Evolutionary conservation across 1,140 invertebrate species (phyloP), one percentile per base, ranked within the genome.

Genomic region (Leptoteleia sp.): DNA sequence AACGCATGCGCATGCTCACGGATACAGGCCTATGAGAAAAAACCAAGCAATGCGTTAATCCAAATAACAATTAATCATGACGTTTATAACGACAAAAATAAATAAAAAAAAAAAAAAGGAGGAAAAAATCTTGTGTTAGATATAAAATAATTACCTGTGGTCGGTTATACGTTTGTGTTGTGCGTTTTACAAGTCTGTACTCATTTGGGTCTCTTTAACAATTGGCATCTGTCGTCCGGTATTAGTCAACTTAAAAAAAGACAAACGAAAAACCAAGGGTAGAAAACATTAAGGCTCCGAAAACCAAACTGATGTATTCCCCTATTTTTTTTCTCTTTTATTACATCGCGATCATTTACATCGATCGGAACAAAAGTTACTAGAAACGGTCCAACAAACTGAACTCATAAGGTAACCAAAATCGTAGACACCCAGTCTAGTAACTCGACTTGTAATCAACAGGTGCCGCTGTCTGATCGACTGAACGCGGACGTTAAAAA

Each of bases 201-300:
- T 89, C 85, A 86, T 89, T 85, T 88, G 86, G 81, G 85, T 84
- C 84, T 88, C 86, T 88, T 87, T 88, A 84, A 88, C 83, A 84
- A 83, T 88, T 87, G 86, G 84, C 88, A 84, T 86, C 85, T 87
- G 85, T 83, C 87, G 87, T 88, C 88, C 88, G 82, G 85, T 89
- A 88, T 89, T 89, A 89, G 88, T 89, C 88, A 88, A 89, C 88
- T 88, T 89, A 89, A 89, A 89, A 88, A 88, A 86, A 84, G 84
- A 86, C 84, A 87, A 84, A 86, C 86, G 76, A 86, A 87, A 87
- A 88, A 85, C 83, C 77, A 85, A 87, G 84, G 85, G 73, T 85
- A 79, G 79, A 86, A 87, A 84, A 79, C 75, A 80, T 70, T 42
- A 29, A 64, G 27, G 54, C 76, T 64, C 40, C 68, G 59, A 70